These are phyloP conservation scores for Coelinius sp. DNA, from an alignment of 2,888 invertebrate genomes.

Conservation along the genomic window DNA sequence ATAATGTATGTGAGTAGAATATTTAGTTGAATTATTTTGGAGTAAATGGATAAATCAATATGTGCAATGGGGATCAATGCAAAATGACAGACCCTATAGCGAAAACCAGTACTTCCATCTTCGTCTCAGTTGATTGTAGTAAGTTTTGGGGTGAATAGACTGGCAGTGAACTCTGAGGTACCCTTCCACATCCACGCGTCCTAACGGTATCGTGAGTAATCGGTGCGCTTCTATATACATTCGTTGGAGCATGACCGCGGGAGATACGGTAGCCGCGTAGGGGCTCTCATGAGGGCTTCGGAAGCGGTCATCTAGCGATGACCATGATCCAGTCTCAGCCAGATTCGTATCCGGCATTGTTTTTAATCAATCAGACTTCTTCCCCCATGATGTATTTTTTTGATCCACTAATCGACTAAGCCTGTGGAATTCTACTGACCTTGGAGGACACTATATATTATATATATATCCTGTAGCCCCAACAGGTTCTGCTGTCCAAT, in stretches of 20 bases:
- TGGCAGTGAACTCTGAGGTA: slow-evolving; percentile 6
- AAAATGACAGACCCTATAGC: neutral
- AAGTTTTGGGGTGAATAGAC: slow-evolving; percentile 12
- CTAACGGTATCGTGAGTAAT: slow-evolving; percentile 66
- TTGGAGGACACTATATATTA: neutral
- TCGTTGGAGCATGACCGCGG: slow-evolving; percentile 22
- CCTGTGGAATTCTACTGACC: neutral
- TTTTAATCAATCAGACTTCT: neutral
- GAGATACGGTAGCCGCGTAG: slow-evolving; percentile 4
- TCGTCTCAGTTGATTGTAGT: neutral
- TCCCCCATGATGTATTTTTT: neutral
- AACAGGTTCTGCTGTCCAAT: neutral
- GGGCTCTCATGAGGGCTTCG: neutral
- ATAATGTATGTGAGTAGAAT: neutral
- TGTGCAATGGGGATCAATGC: too few species aligned
- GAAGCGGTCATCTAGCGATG: neutral
- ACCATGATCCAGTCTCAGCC: neutral
- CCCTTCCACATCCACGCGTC: slow-evolving; percentile 52
- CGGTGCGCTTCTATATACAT: slow-evolving; percentile 46
- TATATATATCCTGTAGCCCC: neutral
- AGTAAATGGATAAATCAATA: too few species aligned
- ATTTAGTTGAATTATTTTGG: neutral
- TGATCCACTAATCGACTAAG: neutral
- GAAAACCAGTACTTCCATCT: neutral
- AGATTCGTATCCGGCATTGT: neutral